phyloP scores from a whole-genome alignment of 2,888 invertebrate species.

The Drosophila kambysellisi region DNA sequence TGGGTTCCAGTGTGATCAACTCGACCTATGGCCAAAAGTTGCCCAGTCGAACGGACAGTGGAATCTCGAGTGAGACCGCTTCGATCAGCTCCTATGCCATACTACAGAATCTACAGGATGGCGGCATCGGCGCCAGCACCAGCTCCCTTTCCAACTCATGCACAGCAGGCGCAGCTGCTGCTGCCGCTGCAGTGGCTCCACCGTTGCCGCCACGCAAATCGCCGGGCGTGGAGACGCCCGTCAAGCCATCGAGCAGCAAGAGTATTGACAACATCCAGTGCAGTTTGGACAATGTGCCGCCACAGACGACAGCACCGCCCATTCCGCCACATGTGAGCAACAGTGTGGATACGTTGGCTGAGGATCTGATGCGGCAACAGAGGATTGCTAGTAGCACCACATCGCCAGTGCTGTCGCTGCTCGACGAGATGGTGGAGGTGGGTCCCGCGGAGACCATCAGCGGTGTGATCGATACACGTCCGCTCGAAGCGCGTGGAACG shows the following conservation, averaged over 20 bases:
- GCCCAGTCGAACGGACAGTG: slow-evolving; percentile 70
- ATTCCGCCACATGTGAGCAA: slow-evolving; percentile 83
- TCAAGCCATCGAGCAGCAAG: slow-evolving; percentile 66
- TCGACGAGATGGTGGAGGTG: slow-evolving; percentile 87
- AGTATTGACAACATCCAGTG: slow-evolving; percentile 83
- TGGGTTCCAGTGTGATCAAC: slow-evolving; percentile 74
- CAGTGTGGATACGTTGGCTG: slow-evolving; percentile 81
- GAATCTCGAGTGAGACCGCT: slow-evolving; percentile 71
- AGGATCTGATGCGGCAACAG: slow-evolving; percentile 81
- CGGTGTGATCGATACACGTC: slow-evolving; percentile 89
- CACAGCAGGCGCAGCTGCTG: slow-evolving; percentile 13
- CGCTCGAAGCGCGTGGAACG: slow-evolving; percentile 83
- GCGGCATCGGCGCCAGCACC: slow-evolving; percentile 14
- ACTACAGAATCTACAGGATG: slow-evolving; percentile 81
- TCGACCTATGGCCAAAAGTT: slow-evolving; percentile 71
- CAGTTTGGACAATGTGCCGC: slow-evolving; percentile 77
- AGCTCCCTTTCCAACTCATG: slow-evolving; percentile 17
- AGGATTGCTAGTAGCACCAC: slow-evolving; percentile 72
- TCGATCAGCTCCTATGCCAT: slow-evolving; percentile 82
- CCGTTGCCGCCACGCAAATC: slow-evolving; percentile 88
- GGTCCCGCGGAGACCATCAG: slow-evolving; percentile 91
- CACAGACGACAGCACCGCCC: slow-evolving; percentile 84
- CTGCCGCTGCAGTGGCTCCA: slow-evolving; percentile 82
- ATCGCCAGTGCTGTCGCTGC: slow-evolving; percentile 71
- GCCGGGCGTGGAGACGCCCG: slow-evolving; percentile 81